These are phyloP conservation scores for Hippoglossus stenolepis DNA, from an alignment of 2,113 vertebrate genomes.

Conservation along the genomic window DNA sequence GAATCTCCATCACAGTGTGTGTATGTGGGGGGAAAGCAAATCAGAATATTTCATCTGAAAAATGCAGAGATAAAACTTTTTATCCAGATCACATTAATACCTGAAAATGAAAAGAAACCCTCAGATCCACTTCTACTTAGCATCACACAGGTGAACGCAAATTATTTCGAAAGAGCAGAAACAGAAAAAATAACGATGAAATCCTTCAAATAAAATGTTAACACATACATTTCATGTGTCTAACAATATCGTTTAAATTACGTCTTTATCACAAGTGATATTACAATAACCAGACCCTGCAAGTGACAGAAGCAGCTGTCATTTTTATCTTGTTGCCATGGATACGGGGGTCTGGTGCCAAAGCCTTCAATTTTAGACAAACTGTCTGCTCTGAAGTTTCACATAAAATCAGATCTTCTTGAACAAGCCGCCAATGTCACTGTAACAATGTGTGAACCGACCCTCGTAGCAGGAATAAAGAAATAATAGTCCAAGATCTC, in stretches of 20 bases:
- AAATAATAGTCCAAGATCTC: background rate
- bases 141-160: background rate
- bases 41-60: conserved; percentile 50
- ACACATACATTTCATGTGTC: background rate
- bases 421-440: background rate
- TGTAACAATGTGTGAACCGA: background rate
- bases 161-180: conserved; percentile 1
- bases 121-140: background rate
- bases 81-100: conserved; percentile 40
- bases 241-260: background rate
- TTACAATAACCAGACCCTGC: conserved; percentile 1
- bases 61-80: conserved; percentile 36
- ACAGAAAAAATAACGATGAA: background rate
- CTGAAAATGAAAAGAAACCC: background rate
- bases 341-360: background rate
- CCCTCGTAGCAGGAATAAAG: background rate
- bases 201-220: background rate
- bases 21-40: conserved; percentile 46
- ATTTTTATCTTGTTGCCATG: conserved; percentile 37
- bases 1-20: conserved; percentile 49
- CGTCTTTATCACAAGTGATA: conserved; percentile 4
- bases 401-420: conserved; percentile 25
- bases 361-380: conserved; percentile 16
- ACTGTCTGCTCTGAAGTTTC: conserved; percentile 9
- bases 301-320: conserved; percentile 23